Percentiles rank a stretch among this genome's conserved stretches.
Evolutionary conservation across 2,888 invertebrate genomes (phyloP).

Genomic region (Blastobasis lacticolella): DNA sequence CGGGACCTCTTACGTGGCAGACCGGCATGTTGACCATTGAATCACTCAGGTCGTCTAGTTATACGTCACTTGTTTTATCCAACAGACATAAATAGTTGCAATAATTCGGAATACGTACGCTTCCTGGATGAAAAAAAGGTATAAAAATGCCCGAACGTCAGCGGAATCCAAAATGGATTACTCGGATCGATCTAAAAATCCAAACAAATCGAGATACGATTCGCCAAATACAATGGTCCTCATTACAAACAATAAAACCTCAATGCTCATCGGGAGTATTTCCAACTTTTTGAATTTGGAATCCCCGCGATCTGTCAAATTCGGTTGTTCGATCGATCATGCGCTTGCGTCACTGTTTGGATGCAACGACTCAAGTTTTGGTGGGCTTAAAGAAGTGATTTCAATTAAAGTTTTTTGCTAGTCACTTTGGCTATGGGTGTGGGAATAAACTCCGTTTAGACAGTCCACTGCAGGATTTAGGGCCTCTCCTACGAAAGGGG

Average conservation of each 20-base stretch:
- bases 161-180: constrained; percentile 2
- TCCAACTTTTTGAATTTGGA: not conserved
- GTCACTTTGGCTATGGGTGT: too few species aligned
- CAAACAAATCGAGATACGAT: constrained; percentile 3
- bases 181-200: constrained; percentile 2
- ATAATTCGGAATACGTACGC: not conserved
- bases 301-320: constrained; percentile 4
- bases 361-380: too few species aligned
- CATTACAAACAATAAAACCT: constrained; percentile 1
- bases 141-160: not conserved
- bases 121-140: not conserved
- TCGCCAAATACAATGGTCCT: constrained; percentile 2
- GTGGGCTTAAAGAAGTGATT: too few species aligned
- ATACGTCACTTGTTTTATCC: too few species aligned
- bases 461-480: too few species aligned
- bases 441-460: too few species aligned
- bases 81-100: not conserved
- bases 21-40: too few species aligned
- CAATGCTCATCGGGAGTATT: not conserved
- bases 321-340: not conserved
- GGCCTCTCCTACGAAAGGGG: too few species aligned
- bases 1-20: too few species aligned
- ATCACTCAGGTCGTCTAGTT: too few species aligned
- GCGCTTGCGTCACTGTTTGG: not conserved
- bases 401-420: too few species aligned